Evolutionary conservation across 2,113 vertebrate genomes (phyloP), one percentile per base, ranked within the genome.

Genomic region (Cinclus cinclus): DNA sequence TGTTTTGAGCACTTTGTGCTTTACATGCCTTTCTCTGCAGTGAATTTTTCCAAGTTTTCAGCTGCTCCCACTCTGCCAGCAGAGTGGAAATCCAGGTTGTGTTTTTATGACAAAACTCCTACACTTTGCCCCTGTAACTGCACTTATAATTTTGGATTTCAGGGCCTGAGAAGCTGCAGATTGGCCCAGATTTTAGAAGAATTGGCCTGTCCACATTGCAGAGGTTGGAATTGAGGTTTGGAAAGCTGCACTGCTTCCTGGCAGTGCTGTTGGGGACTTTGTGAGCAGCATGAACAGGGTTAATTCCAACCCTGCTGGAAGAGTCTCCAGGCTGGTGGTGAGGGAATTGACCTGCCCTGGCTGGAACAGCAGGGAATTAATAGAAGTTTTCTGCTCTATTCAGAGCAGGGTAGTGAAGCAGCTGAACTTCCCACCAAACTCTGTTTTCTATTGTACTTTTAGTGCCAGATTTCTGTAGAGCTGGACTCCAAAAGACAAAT

Each of bases 381-480:
- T 95, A 68, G 95, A 96, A 89, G 80, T 96, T 93, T 95, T 95
- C 95, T 97, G 83, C 92, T 95, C 39, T 82, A 77, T 82, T 92
- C 93, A 86, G 75, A 92, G 95, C 90, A 89, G 90, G 64, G 70
- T 60, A 97, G 93, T 87, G 87, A 94, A 90, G 93, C 95, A 94
- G 92, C 97, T 95, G 93, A 95, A 94, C 97, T 93, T 96, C 93
- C 92, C 97, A 94, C 95, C 86, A 93, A 94, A 95, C 83, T 92
- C 91, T 94, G 90, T 24, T 94, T 96, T 92, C 94, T 80, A 87
- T 96, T 97, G 96, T 96, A 81, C 93, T 97, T 95, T 81, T 85
- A 95, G 95, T 94, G 78, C 91, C 84, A 88, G 62, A 90, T 85
- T 90, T 95, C 89, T 90, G 77, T 46, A 90, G 89, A 18, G 7